Evolutionary conservation across 2,888 invertebrate genomes (phyloP).

Genomic region (Himalopsyche anomala): DNA sequence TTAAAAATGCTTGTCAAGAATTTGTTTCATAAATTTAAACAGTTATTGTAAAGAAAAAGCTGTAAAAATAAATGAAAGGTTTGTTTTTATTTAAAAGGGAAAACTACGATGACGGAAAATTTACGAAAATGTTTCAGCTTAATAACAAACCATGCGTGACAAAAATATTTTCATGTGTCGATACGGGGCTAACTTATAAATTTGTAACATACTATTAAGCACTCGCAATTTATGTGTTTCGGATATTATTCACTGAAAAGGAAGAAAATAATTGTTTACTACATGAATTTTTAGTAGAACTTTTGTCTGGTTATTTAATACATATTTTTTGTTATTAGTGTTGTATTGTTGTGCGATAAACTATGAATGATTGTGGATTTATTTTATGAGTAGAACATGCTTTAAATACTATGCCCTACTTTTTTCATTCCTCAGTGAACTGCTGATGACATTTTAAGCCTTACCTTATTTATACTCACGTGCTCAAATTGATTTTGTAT

Average conservation of each 20-base stretch:
- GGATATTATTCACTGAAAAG: background rate
- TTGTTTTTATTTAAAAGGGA: background rate
- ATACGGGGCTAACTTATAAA: slow-evolving; percentile 24
- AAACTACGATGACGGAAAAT: background rate
- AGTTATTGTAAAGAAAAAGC: too few relatives aligned
- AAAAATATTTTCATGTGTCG: slow-evolving; percentile 56
- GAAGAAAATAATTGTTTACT: background rate
- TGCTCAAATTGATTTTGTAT: too few relatives aligned
- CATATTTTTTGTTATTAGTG: background rate
- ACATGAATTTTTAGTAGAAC: background rate
- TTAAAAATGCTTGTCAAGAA: too few relatives aligned
- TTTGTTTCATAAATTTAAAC: too few relatives aligned
- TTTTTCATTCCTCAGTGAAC: too few relatives aligned
- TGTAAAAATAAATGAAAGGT: too few relatives aligned
- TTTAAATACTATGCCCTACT: too few relatives aligned
- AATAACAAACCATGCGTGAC: slow-evolving; percentile 57
- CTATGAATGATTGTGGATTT: too few relatives aligned
- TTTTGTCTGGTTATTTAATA: background rate
- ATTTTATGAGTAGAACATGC: too few relatives aligned
- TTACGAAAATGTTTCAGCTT: slow-evolving; percentile 51
- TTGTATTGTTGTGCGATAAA: too few relatives aligned
- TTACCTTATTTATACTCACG: too few relatives aligned
- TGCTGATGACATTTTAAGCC: too few relatives aligned
- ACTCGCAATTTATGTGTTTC: background rate
- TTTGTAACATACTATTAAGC: slow-evolving; percentile 1